phyloP scores from a whole-genome alignment of 2,888 invertebrate species.

The Stenotaenia linearis region DNA sequence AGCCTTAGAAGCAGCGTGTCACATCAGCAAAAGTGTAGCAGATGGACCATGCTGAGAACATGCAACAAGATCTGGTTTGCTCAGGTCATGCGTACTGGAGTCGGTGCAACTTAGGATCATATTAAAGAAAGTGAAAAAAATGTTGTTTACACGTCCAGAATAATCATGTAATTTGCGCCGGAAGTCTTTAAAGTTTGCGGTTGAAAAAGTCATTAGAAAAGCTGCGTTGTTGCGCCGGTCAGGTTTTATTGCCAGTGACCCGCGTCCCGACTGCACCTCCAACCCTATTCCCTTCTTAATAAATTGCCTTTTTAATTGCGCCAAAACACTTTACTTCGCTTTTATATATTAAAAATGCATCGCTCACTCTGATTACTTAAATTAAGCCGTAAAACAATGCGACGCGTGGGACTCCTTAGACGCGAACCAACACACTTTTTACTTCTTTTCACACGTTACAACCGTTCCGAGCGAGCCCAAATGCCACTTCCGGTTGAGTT shows the following conservation, averaged over 20 bases:
- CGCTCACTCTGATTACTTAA: background rate
- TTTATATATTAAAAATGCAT: background rate
- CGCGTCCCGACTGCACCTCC: background rate
- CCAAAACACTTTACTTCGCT: background rate
- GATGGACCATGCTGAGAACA: constrained; percentile 21
- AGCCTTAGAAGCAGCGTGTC: constrained; percentile 24
- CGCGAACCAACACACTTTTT: background rate
- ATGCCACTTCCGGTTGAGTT: too few species aligned
- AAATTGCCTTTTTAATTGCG: background rate
- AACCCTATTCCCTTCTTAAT: background rate
- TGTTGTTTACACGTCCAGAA: background rate
- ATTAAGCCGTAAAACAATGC: background rate
- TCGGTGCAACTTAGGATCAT: background rate
- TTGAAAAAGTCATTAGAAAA: background rate
- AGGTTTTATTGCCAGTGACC: background rate
- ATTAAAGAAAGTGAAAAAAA: background rate
- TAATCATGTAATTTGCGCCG: background rate
- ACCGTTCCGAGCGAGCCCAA: too few species aligned
- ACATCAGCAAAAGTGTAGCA: constrained; percentile 26
- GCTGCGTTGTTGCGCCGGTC: background rate
- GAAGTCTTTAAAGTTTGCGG: too few species aligned
- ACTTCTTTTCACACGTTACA: too few species aligned
- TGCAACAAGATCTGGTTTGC: background rate
- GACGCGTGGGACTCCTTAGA: background rate
- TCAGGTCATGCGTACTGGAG: background rate